Base-by-base conservation (phyloP, 2,797 vertebrate genomes). In the Hirundo rustica region DNA sequence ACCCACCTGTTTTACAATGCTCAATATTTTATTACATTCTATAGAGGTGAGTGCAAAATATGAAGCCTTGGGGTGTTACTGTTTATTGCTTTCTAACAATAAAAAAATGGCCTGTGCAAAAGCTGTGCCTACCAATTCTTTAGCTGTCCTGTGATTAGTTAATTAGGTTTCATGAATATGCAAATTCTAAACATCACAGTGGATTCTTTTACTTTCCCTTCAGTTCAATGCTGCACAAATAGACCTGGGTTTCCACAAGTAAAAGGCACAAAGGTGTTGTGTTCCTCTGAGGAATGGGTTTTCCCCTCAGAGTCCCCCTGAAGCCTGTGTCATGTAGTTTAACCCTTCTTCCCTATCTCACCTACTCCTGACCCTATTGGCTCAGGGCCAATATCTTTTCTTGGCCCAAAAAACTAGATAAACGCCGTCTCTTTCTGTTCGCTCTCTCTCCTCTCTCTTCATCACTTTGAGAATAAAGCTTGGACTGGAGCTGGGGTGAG, bases 81-180 rank as follows among this genome's bases (percentile, higher is more conserved):
- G 0, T 77, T 89, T 73, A 76, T 77, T 50, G 55, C 22, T 76
- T 88, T 89, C 74, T 66, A 76, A 82, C 7, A 47, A 76, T 7
- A 25, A 71, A 64, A 48, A 64, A 54, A 36, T 13, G 13, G 2
- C 8, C 47, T 45, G 6, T 44, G 30, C 14, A 66, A 78, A 81
- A 85, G 16, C 23, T 21, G 11, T 73, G 30, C n/a, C 16, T 73
- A 55, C 26, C 17, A 30, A 22, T 79, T 81, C 58, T 78, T 25
- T 62, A 64, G 65, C 40, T 65, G 53, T 48, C 60, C 50, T 71
- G 38, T 60, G 64, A 95, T 68, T 75, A 78, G n/a, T 70, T 91
- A 85, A 89, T 93, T 91, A 88, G 50, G 40, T 85, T 58, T 89
- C 61, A 91, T 75, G 58, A 94, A 92, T 88, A 96, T 73, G 78